Conservation (phyloP, 2,888 invertebrate genomes). For the Prionchulus punctatus region DNA sequence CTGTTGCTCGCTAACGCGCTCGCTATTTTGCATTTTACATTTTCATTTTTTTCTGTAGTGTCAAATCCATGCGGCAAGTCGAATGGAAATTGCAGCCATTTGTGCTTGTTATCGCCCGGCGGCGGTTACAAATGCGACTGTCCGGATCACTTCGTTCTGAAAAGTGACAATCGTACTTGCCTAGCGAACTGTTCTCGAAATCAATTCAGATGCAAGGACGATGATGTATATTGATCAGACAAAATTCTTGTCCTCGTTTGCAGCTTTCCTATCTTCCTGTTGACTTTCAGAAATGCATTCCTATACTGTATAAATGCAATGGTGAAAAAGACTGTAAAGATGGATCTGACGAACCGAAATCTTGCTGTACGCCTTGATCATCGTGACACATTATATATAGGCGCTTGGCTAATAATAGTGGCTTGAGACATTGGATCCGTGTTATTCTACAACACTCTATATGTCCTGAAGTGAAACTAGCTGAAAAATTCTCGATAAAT, state of each 20-base stretch:
- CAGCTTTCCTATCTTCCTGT: background rate
- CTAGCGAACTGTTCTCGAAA: conserved; percentile 81
- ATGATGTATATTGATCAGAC: conserved; percentile 38
- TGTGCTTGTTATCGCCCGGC: conserved; percentile 63
- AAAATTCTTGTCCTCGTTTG: too few species aligned
- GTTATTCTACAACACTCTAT: too few species aligned
- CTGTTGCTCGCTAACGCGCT: background rate
- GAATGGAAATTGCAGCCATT: conserved; percentile 88
- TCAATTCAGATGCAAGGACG: conserved; percentile 54
- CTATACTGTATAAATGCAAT: conserved; percentile 74
- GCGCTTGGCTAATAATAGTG: too few species aligned
- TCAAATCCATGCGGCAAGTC: conserved; percentile 73
- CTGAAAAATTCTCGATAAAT: too few species aligned
- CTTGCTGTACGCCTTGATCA: too few species aligned
- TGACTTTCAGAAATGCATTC: conserved; percentile 73
- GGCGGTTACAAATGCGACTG: conserved; percentile 63
- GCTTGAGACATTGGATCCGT: too few species aligned
- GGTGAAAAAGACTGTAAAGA: conserved; percentile 91
- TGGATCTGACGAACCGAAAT: conserved; percentile 63
- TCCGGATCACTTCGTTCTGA: conserved; percentile 75
- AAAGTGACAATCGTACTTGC: conserved; percentile 40
- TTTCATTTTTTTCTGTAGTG: conserved; percentile 35
- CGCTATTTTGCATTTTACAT: background rate
- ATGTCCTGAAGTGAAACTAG: too few species aligned
- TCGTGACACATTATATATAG: too few species aligned